Percentiles rank a stretch among this genome's conserved stretches.
Evolutionary conservation across 2,888 invertebrate species (phyloP).

Genomic region (Metopia argyrocephala): DNA sequence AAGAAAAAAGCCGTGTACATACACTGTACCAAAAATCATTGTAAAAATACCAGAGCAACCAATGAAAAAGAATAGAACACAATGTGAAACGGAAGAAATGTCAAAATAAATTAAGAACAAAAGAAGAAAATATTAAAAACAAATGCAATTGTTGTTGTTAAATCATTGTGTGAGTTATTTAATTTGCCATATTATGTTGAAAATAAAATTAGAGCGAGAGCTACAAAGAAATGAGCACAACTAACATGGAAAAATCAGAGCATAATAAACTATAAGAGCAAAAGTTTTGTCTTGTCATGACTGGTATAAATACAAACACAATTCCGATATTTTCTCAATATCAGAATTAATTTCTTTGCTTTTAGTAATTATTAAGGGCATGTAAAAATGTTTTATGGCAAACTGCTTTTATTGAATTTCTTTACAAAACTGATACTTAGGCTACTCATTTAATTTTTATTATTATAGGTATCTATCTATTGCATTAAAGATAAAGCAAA

Average conservation of each 20-base stretch:
- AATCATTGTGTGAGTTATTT: conserved; percentile 33
- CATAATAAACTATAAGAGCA: neutral
- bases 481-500: no score
- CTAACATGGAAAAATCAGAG: conserved; percentile 57
- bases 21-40: conserved; percentile 6
- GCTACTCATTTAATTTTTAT: neutral
- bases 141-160: conserved; percentile 42
- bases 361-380: neutral
- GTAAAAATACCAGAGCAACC: conserved; percentile 29
- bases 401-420: neutral
- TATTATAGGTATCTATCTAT: no score
- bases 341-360: neutral
- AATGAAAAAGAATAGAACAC: conserved; percentile 35
- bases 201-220: conserved; percentile 20
- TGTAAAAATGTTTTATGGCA: neutral
- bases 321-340: neutral
- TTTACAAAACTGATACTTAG: neutral
- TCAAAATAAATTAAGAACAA: conserved; percentile 11
- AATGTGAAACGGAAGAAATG: conserved; percentile 51
- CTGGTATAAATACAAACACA: neutral
- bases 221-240: conserved; percentile 44
- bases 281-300: neutral
- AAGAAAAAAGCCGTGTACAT: conserved; percentile 8
- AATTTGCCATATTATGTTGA: conserved; percentile 32
- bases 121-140: conserved; percentile 33